Base-by-base conservation (phyloP, 2,888 invertebrate genomes). In the Drosophila suboccidentalis region DNA sequence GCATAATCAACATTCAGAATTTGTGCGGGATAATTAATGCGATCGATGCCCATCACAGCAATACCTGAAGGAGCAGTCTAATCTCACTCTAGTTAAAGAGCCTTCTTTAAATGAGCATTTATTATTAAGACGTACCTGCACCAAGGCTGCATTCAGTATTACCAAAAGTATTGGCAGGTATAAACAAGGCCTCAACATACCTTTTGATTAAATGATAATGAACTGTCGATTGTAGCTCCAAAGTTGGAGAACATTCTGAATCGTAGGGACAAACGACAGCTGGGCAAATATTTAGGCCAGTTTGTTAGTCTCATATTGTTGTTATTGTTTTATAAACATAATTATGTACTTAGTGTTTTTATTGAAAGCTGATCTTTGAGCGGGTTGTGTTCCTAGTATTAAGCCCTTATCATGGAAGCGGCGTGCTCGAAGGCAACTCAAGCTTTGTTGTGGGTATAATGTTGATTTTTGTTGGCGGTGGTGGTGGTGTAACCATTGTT, bases 271-370 rank as follows among this genome's bases (percentile, higher is more conserved):
- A 34, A 15, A 8, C 26, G n/a, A 6, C 88, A 74, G 49, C 64
- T 83, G 87, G 1, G 15, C 22, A 86, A 82, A 86, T 65, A 82
- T 49, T 50, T 19, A 26, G 47, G 43, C 4, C 47, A 59, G 26
- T 34, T 75, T 49, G 6, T 26, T 9, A 50, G 34, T 9, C 17
- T 22, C 17, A 41, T 29, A 17, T 15, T 13, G 8, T 15, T 43
- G 15, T 53, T 29, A 29, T 17, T 26, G 29, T 41, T 50, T 57
- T 38, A 46, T 39, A 55, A 59, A 58, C 38, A 58, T 34, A 38
- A 17, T n/a, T 17, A 22, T 43, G 3, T 17, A 15, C 34, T 22
- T 15, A n/a, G 29, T 43, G n/a, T 8, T 46, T 43, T 36, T 17
- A 53, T 58, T 41, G 17, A 36, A 39, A 38, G 26, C 17, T 34